Evolutionary conservation across 2,113 vertebrate genomes (phyloP), one percentile per base, ranked within the genome.

Genomic region (Rousettus leschenaultii): DNA sequence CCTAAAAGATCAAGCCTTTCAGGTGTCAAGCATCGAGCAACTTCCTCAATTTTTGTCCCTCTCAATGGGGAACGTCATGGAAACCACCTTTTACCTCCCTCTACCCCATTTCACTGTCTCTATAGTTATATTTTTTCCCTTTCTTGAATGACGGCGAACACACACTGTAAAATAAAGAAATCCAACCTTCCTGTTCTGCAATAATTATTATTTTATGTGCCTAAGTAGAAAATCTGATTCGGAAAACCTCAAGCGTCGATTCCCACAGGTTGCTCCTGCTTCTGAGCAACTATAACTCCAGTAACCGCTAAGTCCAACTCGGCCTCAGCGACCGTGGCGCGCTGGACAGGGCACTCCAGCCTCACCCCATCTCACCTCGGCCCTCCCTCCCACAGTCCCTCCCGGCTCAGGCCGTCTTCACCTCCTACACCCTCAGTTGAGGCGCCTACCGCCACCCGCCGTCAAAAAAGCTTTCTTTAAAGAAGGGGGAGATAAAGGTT

Each of bases 261-360:
- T 92, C 92, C 68, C 55, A 95, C 88, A 63, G 88, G 71, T 95
- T 85, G 85, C 86, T 90, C 43, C 68, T 14, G 45, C 16, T 77
- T 78, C 55, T 7, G 75, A 77, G 70, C 55, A 94, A 96, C 95
- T 95, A 38, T 51, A 97, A 43, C 75, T 74, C 66, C 73, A 35
- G 74, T 89, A 63, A 82, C 89, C 40, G n/a, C 91, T 6, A n/a
- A 83, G 38, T 75, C 30, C n/a, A 10, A 63, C 13, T 28, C 18
- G 7, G 38, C 30, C 71, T 38, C n/a, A 5, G 33, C 7, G 43
- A 19, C 43, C 12, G 65, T 59, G 26, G 51, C 48, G 77, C 71
- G 77, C 61, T n/a, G 91, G 83, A 66, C 86, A n/a, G 78, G 55
- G 86, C 68, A 89, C 68, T 77, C 51, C 43, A 11, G 79, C 30